Evolutionary conservation across 2,113 vertebrate species (phyloP), one percentile per base, ranked within the genome.

Genomic region (Tragulus kanchil): DNA sequence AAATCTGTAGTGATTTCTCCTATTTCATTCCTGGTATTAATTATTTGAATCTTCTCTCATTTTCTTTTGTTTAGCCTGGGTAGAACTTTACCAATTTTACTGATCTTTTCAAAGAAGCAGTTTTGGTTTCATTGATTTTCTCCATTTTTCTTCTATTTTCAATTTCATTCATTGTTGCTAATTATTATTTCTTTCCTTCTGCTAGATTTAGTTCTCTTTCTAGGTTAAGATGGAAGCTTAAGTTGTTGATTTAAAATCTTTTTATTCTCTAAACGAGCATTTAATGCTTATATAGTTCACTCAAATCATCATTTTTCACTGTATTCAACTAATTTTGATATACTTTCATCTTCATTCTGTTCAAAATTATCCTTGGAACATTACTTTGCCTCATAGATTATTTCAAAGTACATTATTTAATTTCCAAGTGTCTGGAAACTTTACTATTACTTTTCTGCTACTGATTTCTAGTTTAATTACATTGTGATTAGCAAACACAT

Each of bases 391-490:
- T 36, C 36, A 36, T 36, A 36, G 36, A 36, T 36, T 36, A 36
- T 36, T 36, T 36, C 36, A 36, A 36, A 36, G 36, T 36, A 36
- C 36, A 36, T 36, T 36, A 77, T 31, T 77, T 65, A 64, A 89
- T 84, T 93, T 82, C 25, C 31, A 89, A 78, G 9, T 59, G 31
- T 78, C 73, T 75, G 42, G 59, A 83, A 50, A 73, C 50, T 92
- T 83, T 69, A 61, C 52, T 31, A 93, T 69, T 61, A 67, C 69
- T 89, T 88, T 79, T 31, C 78, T 85, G 26, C 52, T 93, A 62
- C 8, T 95, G 73, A 61, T 45, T 82, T 79, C 48, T 64, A 78
- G 10, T 90, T 93, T 89, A 87, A 95, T 69, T 69, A 21, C 25
- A 85, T 12, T 78, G 42, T 61, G 85, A 69, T 83, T 31, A 89